These are phyloP conservation scores for Dioctria rufipes DNA, from an alignment of 2,888 invertebrate genomes.

Conservation along the genomic window DNA sequence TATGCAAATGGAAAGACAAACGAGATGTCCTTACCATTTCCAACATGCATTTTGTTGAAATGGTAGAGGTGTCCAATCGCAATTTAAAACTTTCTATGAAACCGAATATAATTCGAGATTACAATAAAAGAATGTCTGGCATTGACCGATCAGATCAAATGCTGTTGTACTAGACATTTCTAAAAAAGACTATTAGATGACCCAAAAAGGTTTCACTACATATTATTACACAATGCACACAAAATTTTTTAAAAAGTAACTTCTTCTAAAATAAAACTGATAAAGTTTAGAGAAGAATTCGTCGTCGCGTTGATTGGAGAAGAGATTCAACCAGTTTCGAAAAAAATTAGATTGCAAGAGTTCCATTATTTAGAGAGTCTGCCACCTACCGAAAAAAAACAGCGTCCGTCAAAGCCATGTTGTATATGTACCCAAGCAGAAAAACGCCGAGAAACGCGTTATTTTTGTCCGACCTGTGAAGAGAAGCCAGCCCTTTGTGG, in stretches of 20 bases:
- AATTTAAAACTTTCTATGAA: slow-evolving; percentile 51
- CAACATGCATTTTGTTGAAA: slow-evolving; percentile 53
- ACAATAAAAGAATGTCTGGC: slow-evolving; percentile 38
- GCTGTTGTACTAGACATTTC: neutral
- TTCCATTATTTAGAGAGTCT: slow-evolving; percentile 48
- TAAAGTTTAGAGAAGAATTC: slow-evolving; percentile 56
- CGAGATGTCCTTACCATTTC: slow-evolving; percentile 49
- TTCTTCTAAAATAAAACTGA: slow-evolving; percentile 44
- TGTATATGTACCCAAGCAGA: neutral
- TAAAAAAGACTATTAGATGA: too few relatives aligned
- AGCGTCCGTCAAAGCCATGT: slow-evolving; percentile 46
- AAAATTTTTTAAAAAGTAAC: too few relatives aligned
- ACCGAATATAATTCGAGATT: neutral
- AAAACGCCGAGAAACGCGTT: slow-evolving; percentile 27
- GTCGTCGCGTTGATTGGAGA: slow-evolving; percentile 56
- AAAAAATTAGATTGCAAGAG: slow-evolving; percentile 47
- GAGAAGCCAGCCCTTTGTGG: neutral
- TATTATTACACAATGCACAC: too few relatives aligned
- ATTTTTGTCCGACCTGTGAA: slow-evolving; percentile 54
- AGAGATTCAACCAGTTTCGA: slow-evolving; percentile 19
- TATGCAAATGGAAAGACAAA: slow-evolving; percentile 16
- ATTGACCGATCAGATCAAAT: neutral
- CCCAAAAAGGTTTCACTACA: too few relatives aligned
- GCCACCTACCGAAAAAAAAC: slow-evolving; percentile 52
- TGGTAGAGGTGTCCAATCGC: slow-evolving; percentile 54